Evolutionary conservation across 2,113 vertebrate species (phyloP), one percentile per base, ranked within the genome.

Genomic region (Aptenodytes forsteri): DNA sequence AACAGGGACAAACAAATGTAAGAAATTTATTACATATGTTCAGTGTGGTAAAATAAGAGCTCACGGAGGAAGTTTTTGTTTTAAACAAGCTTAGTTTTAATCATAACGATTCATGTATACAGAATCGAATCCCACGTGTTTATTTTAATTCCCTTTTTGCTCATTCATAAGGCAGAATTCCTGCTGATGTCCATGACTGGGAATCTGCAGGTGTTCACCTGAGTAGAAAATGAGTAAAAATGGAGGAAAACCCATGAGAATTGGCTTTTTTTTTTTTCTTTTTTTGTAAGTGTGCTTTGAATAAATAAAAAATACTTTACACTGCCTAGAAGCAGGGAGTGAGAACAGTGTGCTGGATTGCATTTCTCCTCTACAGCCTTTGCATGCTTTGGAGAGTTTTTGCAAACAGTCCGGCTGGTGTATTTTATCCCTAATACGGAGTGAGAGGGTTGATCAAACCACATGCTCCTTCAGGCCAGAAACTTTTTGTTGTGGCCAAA

Each of bases 301-400:
- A 69, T 87, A 84, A 89, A 76, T 76, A 82, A 71, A 84, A 83
- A 71, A 36, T 19, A 73, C 16, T 87, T 78, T n/a, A 36, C 64
- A 44, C 42, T 11, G 12, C 32, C 21, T 84, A 32, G 81, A 90
- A 90, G 89, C 76, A 89, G 84, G 65, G 94, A 95, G 86, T 76
- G 93, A 75, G 88, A 94, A 62, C 80, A 94, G 83, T 42, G 75
- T 55, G 79, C 73, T 93, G 96, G 94, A 76, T 79, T 94, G 81
- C 72, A 32, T 95, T 98, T 97, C 96, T 97, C 59, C 54, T 97
- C 83, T 78, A n/a, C 75, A 85, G 95, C 72, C 75, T 97, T 84
- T 97, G 91, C 95, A 73, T 76, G 89, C 46, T 59, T 96, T 97
- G 95, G 96, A 96, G 89, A 96, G 93, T 75, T 96, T 96, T 95